phyloP scores from a whole-genome alignment of 2,113 vertebrate genomes.

The Zapornia atra region DNA sequence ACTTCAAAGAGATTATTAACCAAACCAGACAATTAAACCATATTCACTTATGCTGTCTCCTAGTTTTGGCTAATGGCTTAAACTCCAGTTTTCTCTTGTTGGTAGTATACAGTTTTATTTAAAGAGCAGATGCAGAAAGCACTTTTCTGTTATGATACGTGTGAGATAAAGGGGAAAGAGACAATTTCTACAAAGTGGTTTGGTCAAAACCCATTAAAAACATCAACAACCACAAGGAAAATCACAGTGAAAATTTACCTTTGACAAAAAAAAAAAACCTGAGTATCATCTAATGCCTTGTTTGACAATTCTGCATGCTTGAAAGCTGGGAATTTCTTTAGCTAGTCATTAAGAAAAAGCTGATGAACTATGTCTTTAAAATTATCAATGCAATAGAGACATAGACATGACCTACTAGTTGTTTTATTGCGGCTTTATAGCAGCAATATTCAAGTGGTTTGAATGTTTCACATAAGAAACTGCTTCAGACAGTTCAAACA shows the following conservation, averaged over 20 bases:
- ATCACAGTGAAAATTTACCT: background rate
- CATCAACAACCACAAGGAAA: background rate
- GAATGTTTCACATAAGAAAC: fast-evolving
- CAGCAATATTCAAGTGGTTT: background rate
- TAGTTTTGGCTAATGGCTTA: background rate
- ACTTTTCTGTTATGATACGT: background rate
- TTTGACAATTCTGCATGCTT: background rate
- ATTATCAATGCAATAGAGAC: background rate
- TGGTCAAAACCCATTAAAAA: background rate
- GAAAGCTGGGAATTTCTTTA: background rate
- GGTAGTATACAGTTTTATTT: background rate
- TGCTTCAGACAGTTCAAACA: background rate
- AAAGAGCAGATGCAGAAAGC: background rate
- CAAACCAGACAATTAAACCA: background rate
- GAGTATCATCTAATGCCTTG: background rate
- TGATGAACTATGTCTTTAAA: background rate
- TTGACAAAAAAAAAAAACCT: background rate
- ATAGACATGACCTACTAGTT: background rate
- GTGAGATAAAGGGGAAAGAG: background rate
- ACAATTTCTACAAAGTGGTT: background rate
- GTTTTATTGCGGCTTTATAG: background rate
- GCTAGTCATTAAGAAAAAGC: background rate
- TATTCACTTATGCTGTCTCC: background rate
- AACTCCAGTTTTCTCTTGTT: background rate
- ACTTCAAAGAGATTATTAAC: background rate